Evolutionary conservation across 2,113 vertebrate species (phyloP).

Genomic region (Hystrix cristata): DNA sequence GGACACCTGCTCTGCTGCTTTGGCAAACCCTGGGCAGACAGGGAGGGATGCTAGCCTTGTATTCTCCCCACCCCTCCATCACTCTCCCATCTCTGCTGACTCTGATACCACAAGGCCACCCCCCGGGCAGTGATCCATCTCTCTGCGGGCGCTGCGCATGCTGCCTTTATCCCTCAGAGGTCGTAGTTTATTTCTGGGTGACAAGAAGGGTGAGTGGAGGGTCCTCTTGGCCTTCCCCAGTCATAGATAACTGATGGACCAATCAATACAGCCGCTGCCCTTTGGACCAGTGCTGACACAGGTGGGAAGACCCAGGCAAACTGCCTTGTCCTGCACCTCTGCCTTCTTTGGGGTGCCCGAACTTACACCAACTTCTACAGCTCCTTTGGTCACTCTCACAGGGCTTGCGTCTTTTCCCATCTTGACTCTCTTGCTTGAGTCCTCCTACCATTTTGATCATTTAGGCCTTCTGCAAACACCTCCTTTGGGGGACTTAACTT

Average conservation of each 20-base stretch:
- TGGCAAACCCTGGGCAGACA: neutral
- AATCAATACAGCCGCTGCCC: neutral
- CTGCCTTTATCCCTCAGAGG: neutral
- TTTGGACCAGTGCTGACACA: neutral
- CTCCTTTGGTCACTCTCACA: neutral
- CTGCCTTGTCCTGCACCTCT: neutral
- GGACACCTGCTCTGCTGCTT: fast-evolving
- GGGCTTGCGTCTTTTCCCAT: neutral
- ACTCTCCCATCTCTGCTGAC: fast-evolving
- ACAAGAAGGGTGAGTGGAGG: neutral
- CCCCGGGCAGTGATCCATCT: fast-evolving
- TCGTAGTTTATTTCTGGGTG: constrained; percentile 10
- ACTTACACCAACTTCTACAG: neutral
- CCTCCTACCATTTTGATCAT: neutral
- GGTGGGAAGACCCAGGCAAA: neutral
- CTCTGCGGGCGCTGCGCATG: neutral
- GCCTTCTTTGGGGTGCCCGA: neutral
- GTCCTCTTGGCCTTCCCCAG: neutral
- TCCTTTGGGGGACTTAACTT: neutral
- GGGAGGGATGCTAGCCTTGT: neutral
- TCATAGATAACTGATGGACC: neutral
- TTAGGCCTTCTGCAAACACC: neutral
- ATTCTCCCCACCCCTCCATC: neutral
- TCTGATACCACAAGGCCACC: fast-evolving
- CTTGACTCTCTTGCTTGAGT: neutral